A percentile compares a stretch with the other conserved stretches of the same genome.
Conservation (phyloP, 2,888 invertebrate genomes). For the Drosophila atroscutellata region DNA sequence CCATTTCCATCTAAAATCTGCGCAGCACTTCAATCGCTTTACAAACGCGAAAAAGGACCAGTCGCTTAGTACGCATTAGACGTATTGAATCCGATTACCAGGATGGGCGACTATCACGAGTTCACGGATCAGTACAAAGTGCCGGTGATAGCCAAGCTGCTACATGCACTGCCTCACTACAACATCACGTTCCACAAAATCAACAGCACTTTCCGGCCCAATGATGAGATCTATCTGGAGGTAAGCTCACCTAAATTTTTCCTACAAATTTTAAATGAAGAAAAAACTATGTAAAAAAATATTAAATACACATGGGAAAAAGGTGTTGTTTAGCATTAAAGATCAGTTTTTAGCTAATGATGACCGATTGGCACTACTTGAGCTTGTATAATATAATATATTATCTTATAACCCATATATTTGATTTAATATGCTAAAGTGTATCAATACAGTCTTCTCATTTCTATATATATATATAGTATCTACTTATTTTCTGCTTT, state of each 20-base stretch:
- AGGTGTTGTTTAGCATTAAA: not conserved
- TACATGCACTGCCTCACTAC: conserved; percentile 96
- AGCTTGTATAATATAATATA: not conserved
- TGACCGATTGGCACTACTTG: not conserved
- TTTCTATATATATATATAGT: not conserved
- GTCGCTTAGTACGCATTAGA: conserved; percentile 20
- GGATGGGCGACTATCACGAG: conserved; percentile 84
- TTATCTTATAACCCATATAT: not conserved
- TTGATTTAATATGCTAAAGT: too few species aligned
- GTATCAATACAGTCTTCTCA: too few species aligned
- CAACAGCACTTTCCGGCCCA: conserved; percentile 96
- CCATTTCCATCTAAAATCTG: conserved; percentile 17
- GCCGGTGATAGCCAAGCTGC: conserved; percentile 93
- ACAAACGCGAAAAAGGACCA: conserved; percentile 21
- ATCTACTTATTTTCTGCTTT: not conserved
- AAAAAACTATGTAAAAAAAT: not conserved
- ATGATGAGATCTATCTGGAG: conserved; percentile 95
- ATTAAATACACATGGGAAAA: not conserved
- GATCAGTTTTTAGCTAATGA: not conserved
- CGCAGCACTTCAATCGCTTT: conserved; percentile 15
- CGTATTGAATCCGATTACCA: conserved; percentile 23
- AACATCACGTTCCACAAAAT: conserved; percentile 95
- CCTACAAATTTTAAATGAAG: not conserved
- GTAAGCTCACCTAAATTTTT: conserved; percentile 85
- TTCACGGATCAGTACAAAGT: conserved; percentile 91